phyloP scores from a whole-genome alignment of 2,888 invertebrate genomes.

The Lepidocyrtoides sp. region DNA sequence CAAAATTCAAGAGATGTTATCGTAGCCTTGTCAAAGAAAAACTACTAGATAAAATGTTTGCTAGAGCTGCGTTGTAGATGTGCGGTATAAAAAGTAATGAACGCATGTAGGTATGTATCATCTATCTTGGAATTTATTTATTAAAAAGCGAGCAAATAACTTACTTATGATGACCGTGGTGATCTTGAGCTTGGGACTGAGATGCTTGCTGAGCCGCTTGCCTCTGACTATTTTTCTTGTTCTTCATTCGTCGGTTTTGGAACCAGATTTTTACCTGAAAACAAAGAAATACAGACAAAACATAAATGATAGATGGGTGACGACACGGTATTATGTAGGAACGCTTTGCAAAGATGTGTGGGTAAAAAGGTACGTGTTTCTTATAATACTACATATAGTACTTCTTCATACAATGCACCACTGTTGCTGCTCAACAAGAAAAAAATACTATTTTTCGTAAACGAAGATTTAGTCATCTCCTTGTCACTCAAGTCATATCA shows the following conservation, averaged over 20 bases:
- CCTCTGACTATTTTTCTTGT: constrained; percentile 98
- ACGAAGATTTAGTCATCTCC: constrained; percentile 27
- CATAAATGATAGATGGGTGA: no score
- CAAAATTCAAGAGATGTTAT: not conserved
- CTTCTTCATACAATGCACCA: no score
- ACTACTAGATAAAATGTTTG: no score
- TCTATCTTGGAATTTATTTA: no score
- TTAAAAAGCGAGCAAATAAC: constrained; percentile 12
- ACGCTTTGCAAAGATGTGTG: not conserved
- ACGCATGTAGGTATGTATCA: no score
- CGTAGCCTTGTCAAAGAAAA: not conserved
- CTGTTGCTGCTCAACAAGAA: not conserved
- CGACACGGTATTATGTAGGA: no score
- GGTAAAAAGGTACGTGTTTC: no score
- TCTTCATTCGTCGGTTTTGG: constrained; percentile 99
- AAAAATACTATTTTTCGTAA: not conserved
- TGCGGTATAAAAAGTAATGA: no score
- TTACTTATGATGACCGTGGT: constrained; percentile 89
- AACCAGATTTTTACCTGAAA: constrained; percentile 99
- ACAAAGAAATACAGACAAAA: not conserved
- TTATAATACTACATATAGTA: no score
- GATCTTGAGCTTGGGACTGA: constrained; percentile 92
- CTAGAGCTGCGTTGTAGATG: no score
- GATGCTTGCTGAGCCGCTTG: constrained; percentile 89
- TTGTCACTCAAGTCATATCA: constrained; percentile 12